phyloP scores from a whole-genome alignment of 2,113 vertebrate species.

The Eurystomus gularis region DNA sequence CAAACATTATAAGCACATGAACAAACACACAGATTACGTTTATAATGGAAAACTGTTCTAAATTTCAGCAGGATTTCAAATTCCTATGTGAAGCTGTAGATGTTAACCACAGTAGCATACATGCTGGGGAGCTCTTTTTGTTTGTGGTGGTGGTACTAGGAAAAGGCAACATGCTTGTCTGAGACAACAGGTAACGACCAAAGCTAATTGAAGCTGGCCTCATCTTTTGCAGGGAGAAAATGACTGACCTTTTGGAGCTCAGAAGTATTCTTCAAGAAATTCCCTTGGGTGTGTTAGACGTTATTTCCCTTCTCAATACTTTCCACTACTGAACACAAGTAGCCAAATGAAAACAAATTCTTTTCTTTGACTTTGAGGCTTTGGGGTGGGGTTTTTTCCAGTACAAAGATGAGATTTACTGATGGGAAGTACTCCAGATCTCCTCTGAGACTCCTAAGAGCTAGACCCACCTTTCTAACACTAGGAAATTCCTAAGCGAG shows the following conservation, averaged over 20 bases:
- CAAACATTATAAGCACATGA: neutral
- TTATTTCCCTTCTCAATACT: too few species aligned
- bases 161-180: neutral
- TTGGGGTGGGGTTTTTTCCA: too few species aligned
- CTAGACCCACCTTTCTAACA: too few species aligned
- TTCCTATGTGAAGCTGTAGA: neutral
- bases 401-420: too few species aligned
- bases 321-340: too few species aligned
- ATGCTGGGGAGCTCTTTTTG: neutral
- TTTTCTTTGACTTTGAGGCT: too few species aligned
- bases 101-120: neutral
- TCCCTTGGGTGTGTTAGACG: too few species aligned
- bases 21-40: neutral
- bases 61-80: neutral
- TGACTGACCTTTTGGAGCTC: neutral
- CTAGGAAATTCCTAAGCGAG: too few species aligned
- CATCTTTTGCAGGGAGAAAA: neutral
- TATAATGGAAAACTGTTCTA: neutral
- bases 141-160: neutral
- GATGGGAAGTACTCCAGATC: too few species aligned
- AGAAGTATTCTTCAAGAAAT: neutral
- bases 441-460: too few species aligned
- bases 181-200: neutral
- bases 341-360: too few species aligned
- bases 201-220: neutral